Evolutionary conservation across 2,113 vertebrate species (phyloP), one percentile per base, ranked within the genome.

Genomic region (Bubo blakistoni): DNA sequence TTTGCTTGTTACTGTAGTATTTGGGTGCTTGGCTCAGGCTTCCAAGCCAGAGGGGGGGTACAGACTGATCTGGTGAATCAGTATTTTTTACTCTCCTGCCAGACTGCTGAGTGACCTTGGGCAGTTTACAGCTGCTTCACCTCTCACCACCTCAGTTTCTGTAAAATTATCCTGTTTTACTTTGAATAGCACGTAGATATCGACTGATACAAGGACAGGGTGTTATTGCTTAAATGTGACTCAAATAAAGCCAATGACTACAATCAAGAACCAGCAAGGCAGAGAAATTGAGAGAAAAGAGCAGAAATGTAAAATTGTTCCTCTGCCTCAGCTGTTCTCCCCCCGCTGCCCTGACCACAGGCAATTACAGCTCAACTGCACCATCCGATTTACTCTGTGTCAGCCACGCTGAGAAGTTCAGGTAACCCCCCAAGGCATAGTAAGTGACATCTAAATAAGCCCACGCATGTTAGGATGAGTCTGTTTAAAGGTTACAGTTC

Each of bases 71-170:
- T 34, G 70, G 84, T 49, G 65, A 93, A 94, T 66, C 69, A 32
- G 61, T 69, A 69, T 62, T 93, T 94, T 76, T 67, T 9, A 51
- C 62, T 63, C 71, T 77, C 58, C 76, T 80, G 86, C 67, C 67
- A 90, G 67, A 11, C 88, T 62, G 58, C 40, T 9, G 71, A 46
- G 71, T 90, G 94, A 95, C 88, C 88, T 90, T 90, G 94, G 58
- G 71, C 81, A 76, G 46, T 69, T 91, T 4, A 40, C 87, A 91
- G 82, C 49, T 65, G 71, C 86, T 77, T 93, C 71, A 61, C 62
- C 62, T 90, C 80, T 90, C 76, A 34, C 21, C 58, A 82, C 86
- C 62, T 86, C 72, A 5, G 36, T 61, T 92, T 81, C 34, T 83
- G 82, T 62, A 94, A 83, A 94, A 81, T 80, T 92, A 77, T 65